These are phyloP conservation scores for Mesembrinibis cayennensis DNA, from an alignment of 2,113 vertebrate species.

Conservation along the genomic window DNA sequence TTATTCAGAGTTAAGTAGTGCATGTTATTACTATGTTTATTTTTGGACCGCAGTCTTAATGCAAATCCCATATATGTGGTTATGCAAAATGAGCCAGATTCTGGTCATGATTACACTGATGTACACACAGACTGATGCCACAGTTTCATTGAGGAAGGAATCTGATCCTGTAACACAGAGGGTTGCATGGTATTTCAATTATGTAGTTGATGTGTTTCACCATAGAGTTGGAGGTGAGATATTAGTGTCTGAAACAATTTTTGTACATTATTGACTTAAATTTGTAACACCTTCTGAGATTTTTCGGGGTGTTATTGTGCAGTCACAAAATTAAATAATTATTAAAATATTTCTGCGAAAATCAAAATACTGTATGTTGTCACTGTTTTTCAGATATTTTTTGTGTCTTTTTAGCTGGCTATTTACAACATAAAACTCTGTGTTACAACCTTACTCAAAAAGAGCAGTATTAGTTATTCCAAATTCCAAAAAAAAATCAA, in stretches of 20 bases:
- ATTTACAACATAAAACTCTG: not conserved
- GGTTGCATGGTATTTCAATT: not conserved
- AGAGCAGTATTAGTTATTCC: not conserved
- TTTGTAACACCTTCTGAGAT: not conserved
- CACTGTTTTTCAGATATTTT: not conserved
- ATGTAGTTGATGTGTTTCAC: not conserved
- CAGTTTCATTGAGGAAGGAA: constrained; percentile 7
- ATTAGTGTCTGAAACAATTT: constrained; percentile 1
- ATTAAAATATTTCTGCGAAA: not conserved
- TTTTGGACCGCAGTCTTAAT: constrained; percentile 19
- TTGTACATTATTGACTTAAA: not conserved
- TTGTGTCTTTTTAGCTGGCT: not conserved
- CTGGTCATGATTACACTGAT: not conserved
- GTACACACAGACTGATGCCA: not conserved
- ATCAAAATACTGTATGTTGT: not conserved
- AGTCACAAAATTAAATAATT: not conserved
- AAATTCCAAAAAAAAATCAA: not conserved
- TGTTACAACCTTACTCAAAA: not conserved
- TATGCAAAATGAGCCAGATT: constrained; percentile 14
- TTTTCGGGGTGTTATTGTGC: not conserved
- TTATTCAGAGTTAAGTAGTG: not conserved
- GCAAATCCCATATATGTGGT: constrained; percentile 15
- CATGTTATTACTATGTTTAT: not conserved
- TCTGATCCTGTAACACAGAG: not conserved
- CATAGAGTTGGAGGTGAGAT: not conserved